Base-by-base conservation (phyloP, 2,888 invertebrate species). In the Acronicta aceris region DNA sequence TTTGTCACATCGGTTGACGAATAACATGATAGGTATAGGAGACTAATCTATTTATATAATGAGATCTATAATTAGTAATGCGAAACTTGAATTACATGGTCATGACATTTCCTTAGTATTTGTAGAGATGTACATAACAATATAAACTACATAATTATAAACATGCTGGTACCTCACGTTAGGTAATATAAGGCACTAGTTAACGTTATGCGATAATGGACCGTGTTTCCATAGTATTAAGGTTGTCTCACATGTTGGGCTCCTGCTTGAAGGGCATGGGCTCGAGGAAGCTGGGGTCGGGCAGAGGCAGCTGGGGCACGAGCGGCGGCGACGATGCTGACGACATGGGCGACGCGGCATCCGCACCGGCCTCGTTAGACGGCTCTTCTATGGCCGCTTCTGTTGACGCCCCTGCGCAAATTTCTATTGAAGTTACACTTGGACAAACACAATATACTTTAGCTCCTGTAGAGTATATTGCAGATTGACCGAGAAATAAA, bases 191-290 rank as follows among this genome's bases (percentile, higher is more conserved):
- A 64, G 46, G 51, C 50, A 47, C 49, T 50, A 30, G 12, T 43
- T 33, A 30, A 27, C 16, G 41, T 51, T 30, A 36, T 47, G 33
- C 40, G 42, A 42, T 38, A 55, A 27, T 54, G 43, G 46, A 55
- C 48, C 38, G 46, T 38, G 46, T 46, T 12, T 53, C 48, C 9
- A 42, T 27, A 47, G 49, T 45, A 25, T 48, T 36, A 56, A 25
- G 27, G 59, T 46, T 27, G 16, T 64, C 88, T 91, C 81, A 92
- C 89, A 91, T 88, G 82, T 89, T 88, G 59, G 94, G 94, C 76
- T 94, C 94, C 84, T 93, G 92, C 69, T 94, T 94, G 88, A 94
- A 94, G 52, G 91, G 89, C 74, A 79, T 72, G 30, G 89, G 83
- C 46, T 89, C 88, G 59, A 90, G 79, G 77, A 85, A 82, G 59